Evolutionary conservation across 2,797 vertebrate genomes (phyloP).

Genomic region (Mus caroli): DNA sequence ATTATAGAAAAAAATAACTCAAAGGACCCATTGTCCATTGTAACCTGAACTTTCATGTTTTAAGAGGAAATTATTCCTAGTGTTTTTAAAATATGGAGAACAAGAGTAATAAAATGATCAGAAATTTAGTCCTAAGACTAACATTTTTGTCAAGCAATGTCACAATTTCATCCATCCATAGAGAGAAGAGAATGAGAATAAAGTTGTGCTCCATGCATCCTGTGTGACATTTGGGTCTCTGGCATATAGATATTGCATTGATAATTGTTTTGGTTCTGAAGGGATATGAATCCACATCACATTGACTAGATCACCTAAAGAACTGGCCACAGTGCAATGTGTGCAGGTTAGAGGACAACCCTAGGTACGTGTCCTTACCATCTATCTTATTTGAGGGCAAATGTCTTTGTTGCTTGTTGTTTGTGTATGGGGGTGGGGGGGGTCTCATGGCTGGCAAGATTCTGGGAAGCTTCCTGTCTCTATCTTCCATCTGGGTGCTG

Average conservation of each 20-base stretch:
- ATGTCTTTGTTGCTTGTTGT: background rate
- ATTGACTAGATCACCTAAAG: background rate
- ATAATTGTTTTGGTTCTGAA: background rate
- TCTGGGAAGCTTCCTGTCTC: background rate
- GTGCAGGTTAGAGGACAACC: background rate
- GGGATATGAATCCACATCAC: background rate
- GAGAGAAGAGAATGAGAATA: background rate
- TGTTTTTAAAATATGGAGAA: conserved; percentile 41
- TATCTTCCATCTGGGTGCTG: background rate
- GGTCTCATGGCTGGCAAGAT: too few species aligned
- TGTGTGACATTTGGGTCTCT: background rate
- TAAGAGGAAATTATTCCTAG: background rate
- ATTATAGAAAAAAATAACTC: conserved; percentile 2
- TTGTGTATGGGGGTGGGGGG: background rate
- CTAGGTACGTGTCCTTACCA: too few species aligned
- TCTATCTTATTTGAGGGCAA: background rate
- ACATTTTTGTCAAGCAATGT: background rate
- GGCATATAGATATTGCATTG: background rate
- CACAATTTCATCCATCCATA: background rate
- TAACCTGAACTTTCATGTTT: background rate
- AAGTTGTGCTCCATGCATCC: background rate
- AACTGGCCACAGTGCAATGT: background rate
- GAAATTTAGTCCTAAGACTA: background rate
- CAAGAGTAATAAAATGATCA: background rate
- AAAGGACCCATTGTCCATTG: background rate